Evolutionary conservation across 2,888 invertebrate genomes (phyloP).

Genomic region (Ryuthela nishihirai): DNA sequence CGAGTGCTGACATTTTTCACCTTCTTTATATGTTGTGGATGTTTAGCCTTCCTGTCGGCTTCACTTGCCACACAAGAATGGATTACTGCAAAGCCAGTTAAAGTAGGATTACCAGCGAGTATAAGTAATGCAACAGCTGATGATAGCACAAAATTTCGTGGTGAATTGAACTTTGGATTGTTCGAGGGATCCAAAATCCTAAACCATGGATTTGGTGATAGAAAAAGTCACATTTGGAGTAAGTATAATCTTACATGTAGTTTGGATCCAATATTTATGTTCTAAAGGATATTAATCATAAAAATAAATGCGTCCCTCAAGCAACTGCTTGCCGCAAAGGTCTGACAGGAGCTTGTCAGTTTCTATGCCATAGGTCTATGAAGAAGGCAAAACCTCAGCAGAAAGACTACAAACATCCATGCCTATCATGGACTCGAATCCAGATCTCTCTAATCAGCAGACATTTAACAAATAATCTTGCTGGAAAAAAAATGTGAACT

Average conservation of each 20-base stretch:
- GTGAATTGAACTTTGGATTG: conserved; percentile 65
- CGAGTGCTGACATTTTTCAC: conserved; percentile 76
- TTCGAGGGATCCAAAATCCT: conserved; percentile 80
- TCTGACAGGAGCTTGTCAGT: too few species aligned
- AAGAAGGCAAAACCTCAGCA: too few species aligned
- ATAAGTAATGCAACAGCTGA: conserved; percentile 28
- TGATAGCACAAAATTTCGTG: conserved; percentile 42
- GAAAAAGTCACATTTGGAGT: conserved; percentile 73
- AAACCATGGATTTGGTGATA: conserved; percentile 75
- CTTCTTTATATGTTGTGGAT: conserved; percentile 71
- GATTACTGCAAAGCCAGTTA: conserved; percentile 69
- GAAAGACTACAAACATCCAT: too few species aligned
- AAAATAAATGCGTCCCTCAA: too few species aligned
- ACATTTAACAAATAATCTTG: too few species aligned
- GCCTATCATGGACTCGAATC: too few species aligned
- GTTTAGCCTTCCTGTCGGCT: conserved; percentile 71
- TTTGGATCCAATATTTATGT: too few species aligned
- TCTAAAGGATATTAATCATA: too few species aligned
- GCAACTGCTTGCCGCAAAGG: too few species aligned
- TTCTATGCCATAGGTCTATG: too few species aligned
- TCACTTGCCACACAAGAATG: conserved; percentile 80
- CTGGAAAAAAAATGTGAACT: too few species aligned
- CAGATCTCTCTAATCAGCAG: too few species aligned
- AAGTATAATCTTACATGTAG: conserved; percentile 51
- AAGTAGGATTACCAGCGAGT: conserved; percentile 46